Conservation (phyloP, 2,888 invertebrate species). For the Syritta pipiens region DNA sequence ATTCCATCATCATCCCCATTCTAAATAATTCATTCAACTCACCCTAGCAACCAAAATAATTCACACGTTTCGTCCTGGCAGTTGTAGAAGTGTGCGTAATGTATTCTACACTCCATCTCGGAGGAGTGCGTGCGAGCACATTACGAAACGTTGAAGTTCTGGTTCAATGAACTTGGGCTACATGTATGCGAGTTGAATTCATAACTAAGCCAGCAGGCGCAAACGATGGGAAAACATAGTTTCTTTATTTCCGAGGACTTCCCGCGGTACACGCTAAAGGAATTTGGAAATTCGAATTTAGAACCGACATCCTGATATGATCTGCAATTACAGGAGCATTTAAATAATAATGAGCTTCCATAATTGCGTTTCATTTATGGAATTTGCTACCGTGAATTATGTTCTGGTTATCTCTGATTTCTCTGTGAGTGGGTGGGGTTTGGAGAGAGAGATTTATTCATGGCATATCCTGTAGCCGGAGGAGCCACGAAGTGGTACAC, state of each 20-base stretch:
- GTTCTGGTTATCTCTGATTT: constrained; percentile 22
- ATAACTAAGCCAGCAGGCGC: too few species aligned
- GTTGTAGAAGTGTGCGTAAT: constrained; percentile 15
- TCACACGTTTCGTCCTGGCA: constrained; percentile 22
- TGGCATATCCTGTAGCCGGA: too few species aligned
- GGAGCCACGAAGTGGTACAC: not conserved
- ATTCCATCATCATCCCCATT: not conserved
- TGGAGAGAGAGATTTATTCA: too few species aligned
- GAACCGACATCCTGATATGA: constrained; percentile 58
- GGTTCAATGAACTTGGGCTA: constrained; percentile 45
- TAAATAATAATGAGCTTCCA: constrained; percentile 65
- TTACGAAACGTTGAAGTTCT: constrained; percentile 16
- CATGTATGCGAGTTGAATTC: constrained; percentile 48
- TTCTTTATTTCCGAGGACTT: too few species aligned
- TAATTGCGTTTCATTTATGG: constrained; percentile 54
- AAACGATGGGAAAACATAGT: constrained; percentile 22
- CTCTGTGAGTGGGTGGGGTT: not conserved
- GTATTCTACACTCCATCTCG: constrained; percentile 1
- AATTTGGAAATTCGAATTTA: constrained; percentile 44
- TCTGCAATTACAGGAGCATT: constrained; percentile 55
- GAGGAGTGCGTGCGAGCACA: constrained; percentile 44
- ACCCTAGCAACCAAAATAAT: not conserved
- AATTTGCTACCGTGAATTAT: constrained; percentile 49
- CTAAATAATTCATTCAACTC: constrained; percentile 26
- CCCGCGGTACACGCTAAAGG: not conserved